Evolutionary conservation across 2,113 vertebrate species (phyloP).

Genomic region (Tenrec ecaudatus): DNA sequence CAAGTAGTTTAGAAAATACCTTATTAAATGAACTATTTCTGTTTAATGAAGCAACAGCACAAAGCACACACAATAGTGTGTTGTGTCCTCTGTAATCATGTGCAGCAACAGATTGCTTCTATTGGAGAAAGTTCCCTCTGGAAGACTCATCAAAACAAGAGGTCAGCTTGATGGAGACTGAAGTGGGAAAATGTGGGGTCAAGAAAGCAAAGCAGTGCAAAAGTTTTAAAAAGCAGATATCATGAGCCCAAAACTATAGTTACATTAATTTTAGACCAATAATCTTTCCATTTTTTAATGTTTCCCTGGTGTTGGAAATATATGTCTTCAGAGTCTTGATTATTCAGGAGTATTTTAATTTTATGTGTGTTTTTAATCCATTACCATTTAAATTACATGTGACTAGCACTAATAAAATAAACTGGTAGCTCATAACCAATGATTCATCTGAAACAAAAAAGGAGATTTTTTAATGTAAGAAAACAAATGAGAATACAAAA

Average conservation of each 20-base stretch:
- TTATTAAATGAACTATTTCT: slow-evolving; percentile 23
- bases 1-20: slow-evolving; percentile 34
- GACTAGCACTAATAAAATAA: slow-evolving; percentile 50
- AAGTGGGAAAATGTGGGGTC: slow-evolving; percentile 32
- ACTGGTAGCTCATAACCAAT: slow-evolving; percentile 16
- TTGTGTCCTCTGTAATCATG: slow-evolving; percentile 19
- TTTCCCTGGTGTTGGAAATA: slow-evolving; percentile 40
- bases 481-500: slow-evolving; percentile 4
- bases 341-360: slow-evolving; percentile 40
- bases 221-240: slow-evolving; percentile 22
- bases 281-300: slow-evolving; percentile 8
- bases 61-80: background rate
- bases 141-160: slow-evolving; percentile 61
- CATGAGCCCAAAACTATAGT: background rate
- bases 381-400: background rate
- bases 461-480: slow-evolving; percentile 23
- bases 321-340: slow-evolving; percentile 42
- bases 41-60: slow-evolving; percentile 47
- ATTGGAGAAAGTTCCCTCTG: slow-evolving; percentile 5
- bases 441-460: background rate
- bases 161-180: slow-evolving; percentile 35
- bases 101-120: background rate
- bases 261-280: slow-evolving; percentile 16
- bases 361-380: background rate
- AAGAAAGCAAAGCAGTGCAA: slow-evolving; percentile 45